A percentile compares a stretch with the other conserved stretches of the same genome.
phyloP scores from a whole-genome alignment of 2,888 invertebrate species.

The Phymatocera aterrima region DNA sequence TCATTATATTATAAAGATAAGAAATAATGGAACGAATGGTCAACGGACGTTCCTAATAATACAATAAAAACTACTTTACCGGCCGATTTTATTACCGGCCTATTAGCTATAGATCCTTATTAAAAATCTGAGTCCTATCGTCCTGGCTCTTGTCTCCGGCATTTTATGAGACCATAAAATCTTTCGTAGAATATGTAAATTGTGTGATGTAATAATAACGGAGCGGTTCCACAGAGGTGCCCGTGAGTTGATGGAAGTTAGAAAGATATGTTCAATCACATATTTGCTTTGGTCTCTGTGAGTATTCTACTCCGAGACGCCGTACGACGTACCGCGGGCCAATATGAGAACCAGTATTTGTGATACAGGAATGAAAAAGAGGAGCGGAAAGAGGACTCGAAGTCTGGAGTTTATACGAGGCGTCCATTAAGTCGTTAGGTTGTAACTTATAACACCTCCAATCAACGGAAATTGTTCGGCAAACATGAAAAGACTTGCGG shows the following conservation, averaged over 20 bases:
- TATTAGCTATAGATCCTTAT: conserved; percentile 19
- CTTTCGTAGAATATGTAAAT: background rate
- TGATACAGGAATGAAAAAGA: background rate
- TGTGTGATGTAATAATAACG: background rate
- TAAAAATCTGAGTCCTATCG: background rate
- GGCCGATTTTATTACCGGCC: background rate
- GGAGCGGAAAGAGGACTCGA: background rate
- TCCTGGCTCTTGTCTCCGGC: too few relatives aligned
- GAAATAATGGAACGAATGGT: background rate
- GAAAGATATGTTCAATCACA: too few relatives aligned
- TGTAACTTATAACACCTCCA: conserved; percentile 52
- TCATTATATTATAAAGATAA: background rate
- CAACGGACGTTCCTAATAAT: background rate
- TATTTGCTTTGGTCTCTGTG: too few relatives aligned
- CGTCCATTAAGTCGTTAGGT: conserved; percentile 54
- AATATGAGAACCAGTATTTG: background rate
- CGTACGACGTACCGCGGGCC: background rate
- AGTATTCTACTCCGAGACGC: too few relatives aligned
- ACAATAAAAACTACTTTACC: background rate
- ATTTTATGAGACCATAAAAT: background rate
- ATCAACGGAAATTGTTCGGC: conserved; percentile 53
- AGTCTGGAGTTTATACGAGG: conserved; percentile 38
- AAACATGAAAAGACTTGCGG: conserved; percentile 51
- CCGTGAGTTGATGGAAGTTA: background rate
- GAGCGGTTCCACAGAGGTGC: background rate